Evolutionary conservation across 2,113 vertebrate genomes (phyloP), one percentile per base, ranked within the genome.

Genomic region (Raja brachyura): DNA sequence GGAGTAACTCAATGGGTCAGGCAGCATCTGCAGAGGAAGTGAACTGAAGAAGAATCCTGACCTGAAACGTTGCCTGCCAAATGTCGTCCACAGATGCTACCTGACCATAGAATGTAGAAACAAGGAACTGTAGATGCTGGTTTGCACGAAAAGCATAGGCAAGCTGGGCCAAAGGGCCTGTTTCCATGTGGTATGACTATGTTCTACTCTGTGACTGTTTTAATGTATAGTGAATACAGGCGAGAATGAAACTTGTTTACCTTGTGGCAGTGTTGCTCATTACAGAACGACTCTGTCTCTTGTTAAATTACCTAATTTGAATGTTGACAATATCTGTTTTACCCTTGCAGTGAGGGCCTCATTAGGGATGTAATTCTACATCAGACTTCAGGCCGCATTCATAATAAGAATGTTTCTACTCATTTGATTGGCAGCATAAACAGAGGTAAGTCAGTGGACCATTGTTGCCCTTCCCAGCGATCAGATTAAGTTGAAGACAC

Each of bases 321-420:
- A 63, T 6, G 8, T 88, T 77, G 68, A 85, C 11, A 68, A 28
- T 93, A 33, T 90, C 68, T 76, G n/a, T 66, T 83, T 28, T 85
- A 6, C 54, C 59, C 61, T 56, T 86, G n/a, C 94, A 98, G 98
- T 1, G 98, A 98, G 76, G 94, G 94, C 1, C 94, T 98, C 1
- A 93, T 97, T 70, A 96, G 97, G 94, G 98, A 99, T 2, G 96
- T 99, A 0, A 94, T 98, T 94, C 96, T 98, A 16, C 98, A 98
- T 94, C 97, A 99, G 88, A 99, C 98, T 0, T 98, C 97, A 0
- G 98, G 98, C 93, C 97, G 99, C 93, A 99, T 99, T 94, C 99
- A 99, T 96, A 99, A 99, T 95, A 99, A 99, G 95, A 99, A 99
- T 0, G 98, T 99, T 88, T 99, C 99, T 93, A 99, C 99, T 90